Conservation (phyloP, 2,888 invertebrate genomes). For the Drosophila anomelani region DNA sequence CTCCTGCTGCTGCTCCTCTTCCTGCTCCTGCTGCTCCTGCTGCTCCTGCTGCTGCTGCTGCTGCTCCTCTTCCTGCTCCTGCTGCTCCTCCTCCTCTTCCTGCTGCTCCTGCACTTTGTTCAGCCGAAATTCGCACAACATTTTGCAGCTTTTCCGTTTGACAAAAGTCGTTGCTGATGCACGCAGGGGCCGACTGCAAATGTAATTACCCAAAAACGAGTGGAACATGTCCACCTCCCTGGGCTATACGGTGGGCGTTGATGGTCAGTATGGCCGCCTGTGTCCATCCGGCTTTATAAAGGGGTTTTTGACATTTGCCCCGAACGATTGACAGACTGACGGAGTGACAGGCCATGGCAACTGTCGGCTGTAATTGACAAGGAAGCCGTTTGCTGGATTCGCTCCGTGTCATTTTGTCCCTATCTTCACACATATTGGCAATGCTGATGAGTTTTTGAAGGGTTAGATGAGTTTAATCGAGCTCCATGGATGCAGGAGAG, state of each 20-base stretch:
- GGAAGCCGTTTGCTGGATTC: slow-evolving; percentile 38
- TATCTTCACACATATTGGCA: slow-evolving; percentile 42
- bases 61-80: not conserved
- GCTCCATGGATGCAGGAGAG: slow-evolving; percentile 2
- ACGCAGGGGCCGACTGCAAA: slow-evolving; percentile 54
- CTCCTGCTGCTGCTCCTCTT: not conserved
- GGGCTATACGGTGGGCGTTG: slow-evolving; percentile 16
- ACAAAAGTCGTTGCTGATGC: slow-evolving; percentile 70
- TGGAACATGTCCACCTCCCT: slow-evolving; percentile 25
- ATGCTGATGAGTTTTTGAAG: slow-evolving; percentile 51
- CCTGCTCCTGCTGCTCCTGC: not conserved
- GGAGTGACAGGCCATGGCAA: slow-evolving; percentile 54
- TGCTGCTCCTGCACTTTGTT: slow-evolving; percentile 11
- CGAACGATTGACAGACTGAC: slow-evolving; percentile 36
- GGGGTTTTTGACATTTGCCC: slow-evolving; percentile 41
- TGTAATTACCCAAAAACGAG: slow-evolving; percentile 70
- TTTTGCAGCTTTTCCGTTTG: slow-evolving; percentile 66
- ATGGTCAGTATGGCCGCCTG: slow-evolving; percentile 6
- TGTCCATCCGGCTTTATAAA: slow-evolving; percentile 16
- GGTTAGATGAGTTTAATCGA: slow-evolving; percentile 35
- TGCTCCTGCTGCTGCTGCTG: not conserved
- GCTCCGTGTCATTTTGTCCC: slow-evolving; percentile 21
- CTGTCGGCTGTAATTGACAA: slow-evolving; percentile 73
- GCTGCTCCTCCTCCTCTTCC: not conserved
- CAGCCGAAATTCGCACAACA: slow-evolving; percentile 65